A percentile compares a stretch with the other conserved stretches of the same genome.
These are phyloP conservation scores for Microctonus brassicae DNA, from an alignment of 2,888 invertebrate species.

Conservation along the genomic window DNA sequence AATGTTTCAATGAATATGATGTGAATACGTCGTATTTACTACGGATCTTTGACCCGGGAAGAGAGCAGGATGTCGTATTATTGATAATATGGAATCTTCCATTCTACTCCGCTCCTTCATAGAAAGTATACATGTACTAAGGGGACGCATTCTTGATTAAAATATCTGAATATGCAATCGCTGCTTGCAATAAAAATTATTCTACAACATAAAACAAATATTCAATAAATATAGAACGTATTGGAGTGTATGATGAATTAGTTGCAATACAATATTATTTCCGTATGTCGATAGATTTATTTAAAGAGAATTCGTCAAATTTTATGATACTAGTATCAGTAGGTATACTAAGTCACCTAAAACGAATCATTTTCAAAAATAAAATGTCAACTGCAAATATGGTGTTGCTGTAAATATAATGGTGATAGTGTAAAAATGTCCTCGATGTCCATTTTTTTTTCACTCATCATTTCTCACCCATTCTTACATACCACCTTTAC, in stretches of 20 bases:
- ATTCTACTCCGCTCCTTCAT: not conserved
- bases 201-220: too few relatives aligned
- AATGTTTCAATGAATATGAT: too few relatives aligned
- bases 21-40: not conserved
- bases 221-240: too few relatives aligned
- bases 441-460: conserved; percentile 36
- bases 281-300: not conserved
- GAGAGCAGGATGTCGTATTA: not conserved
- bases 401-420: too few relatives aligned
- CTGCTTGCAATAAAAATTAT: not conserved
- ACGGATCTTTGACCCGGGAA: not conserved
- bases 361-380: conserved; percentile 1
- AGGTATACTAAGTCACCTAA: not conserved
- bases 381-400: conserved; percentile 19
- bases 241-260: too few relatives aligned
- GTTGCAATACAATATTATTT: too few relatives aligned
- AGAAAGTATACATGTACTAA: not conserved
- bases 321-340: not conserved
- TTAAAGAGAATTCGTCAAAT: not conserved
- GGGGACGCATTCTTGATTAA: not conserved
- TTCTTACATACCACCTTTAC: too few relatives aligned
- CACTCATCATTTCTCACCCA: too few relatives aligned
- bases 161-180: not conserved
- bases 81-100: not conserved
- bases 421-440: conserved; percentile 29